Percentiles rank a stretch among this genome's conserved stretches.
These are phyloP conservation scores for Thera obeliscata DNA, from an alignment of 2,888 invertebrate species.

Conservation along the genomic window DNA sequence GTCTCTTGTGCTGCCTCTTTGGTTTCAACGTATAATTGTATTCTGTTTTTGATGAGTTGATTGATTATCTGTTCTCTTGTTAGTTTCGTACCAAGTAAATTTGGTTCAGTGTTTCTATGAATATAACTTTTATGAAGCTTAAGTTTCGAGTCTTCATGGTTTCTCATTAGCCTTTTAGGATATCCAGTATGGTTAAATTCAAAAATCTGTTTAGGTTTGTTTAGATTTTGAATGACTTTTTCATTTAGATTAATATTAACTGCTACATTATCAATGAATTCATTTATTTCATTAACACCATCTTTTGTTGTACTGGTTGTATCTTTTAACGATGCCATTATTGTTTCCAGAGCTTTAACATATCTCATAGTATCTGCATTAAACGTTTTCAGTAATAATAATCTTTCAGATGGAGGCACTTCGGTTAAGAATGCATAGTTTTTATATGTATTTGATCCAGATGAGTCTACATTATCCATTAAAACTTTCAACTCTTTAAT, in stretches of 20 bases:
- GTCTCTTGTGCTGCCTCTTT: constrained; percentile 55
- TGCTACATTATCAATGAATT: constrained; percentile 58
- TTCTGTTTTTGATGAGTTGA: constrained; percentile 68
- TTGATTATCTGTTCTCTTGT: constrained; percentile 65
- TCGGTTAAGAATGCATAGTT: constrained; percentile 50
- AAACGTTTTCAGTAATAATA: constrained; percentile 63
- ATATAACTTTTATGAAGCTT: neutral
- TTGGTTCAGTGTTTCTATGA: neutral
- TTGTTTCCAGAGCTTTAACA: constrained; percentile 51
- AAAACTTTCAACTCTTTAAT: constrained; percentile 55
- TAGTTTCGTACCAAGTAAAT: constrained; percentile 46
- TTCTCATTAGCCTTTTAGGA: constrained; percentile 5
- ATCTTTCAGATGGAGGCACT: constrained; percentile 56
- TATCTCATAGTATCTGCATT: constrained; percentile 56
- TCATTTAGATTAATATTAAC: constrained; percentile 55
- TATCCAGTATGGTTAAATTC: neutral
- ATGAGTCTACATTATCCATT: constrained; percentile 54
- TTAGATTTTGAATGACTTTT: constrained; percentile 51
- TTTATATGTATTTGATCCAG: constrained; percentile 59
- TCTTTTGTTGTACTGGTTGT: constrained; percentile 46
- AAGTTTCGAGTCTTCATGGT: constrained; percentile 13
- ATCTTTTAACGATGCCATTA: constrained; percentile 47
- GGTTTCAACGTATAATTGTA: constrained; percentile 56
- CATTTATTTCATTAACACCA: constrained; percentile 48
- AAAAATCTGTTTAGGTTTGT: constrained; percentile 35